Evolutionary conservation across 2,797 vertebrate genomes (phyloP).

Genomic region (Acanthis flammea): DNA sequence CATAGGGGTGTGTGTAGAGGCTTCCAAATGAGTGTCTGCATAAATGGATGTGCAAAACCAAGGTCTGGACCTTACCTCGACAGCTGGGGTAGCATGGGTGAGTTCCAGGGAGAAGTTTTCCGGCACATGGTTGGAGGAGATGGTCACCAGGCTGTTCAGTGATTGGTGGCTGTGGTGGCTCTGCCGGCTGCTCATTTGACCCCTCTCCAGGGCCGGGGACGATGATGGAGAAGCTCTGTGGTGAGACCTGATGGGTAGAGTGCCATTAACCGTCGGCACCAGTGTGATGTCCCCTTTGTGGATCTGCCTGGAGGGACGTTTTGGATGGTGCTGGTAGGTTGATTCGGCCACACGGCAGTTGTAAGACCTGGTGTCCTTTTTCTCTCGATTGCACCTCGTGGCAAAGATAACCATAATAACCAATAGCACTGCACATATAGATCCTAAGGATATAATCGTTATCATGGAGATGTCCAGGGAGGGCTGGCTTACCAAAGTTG

Average conservation of each 20-base stretch:
- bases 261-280: slow-evolving; percentile 91
- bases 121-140: slow-evolving; percentile 93
- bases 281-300: slow-evolving; percentile 97
- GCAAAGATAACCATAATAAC: slow-evolving; percentile 95
- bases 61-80: slow-evolving; percentile 87
- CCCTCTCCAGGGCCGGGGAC: slow-evolving; percentile 89
- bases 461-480: slow-evolving; percentile 90
- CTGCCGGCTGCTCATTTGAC: slow-evolving; percentile 88
- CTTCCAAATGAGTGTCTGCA: background rate
- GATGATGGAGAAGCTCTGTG: slow-evolving; percentile 88
- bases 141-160: slow-evolving; percentile 95
- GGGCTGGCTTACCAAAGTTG: slow-evolving; percentile 77
- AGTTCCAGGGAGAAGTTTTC: slow-evolving; percentile 94
- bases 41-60: background rate
- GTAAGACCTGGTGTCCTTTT: slow-evolving; percentile 93
- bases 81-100: slow-evolving; percentile 91
- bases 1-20: background rate
- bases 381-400: slow-evolving; percentile 90
- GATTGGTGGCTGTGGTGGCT: slow-evolving; percentile 96
- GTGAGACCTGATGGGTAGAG: slow-evolving; percentile 89
- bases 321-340: slow-evolving; percentile 96
- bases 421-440: slow-evolving; percentile 88
- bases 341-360: slow-evolving; percentile 94
- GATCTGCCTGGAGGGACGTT: slow-evolving; percentile 93
- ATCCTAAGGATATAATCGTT: slow-evolving; percentile 92